Base-by-base conservation (phyloP, 2,797 vertebrate species). In the Amblyopsis hoosieri region DNA sequence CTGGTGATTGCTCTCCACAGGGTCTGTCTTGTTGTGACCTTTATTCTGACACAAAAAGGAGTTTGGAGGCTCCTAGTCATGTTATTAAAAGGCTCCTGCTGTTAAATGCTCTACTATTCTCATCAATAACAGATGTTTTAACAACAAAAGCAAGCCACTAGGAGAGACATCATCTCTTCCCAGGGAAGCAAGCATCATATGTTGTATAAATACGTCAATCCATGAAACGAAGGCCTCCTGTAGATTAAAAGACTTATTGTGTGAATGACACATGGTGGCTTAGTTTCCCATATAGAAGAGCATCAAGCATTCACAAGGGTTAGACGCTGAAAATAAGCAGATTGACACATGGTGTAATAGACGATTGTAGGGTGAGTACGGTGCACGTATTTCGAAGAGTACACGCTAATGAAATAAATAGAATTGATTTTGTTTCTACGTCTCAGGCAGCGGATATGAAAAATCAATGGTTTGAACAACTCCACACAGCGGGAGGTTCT, bases 41-140 rank as follows among this genome's bases (percentile, higher is more conserved):
- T 23, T 70, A 55, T 23, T 29, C 6, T 9, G 23, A 19, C 12
- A 49, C 11, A 15, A 37, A 5, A 29, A 3, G 23, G 50, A 68
- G 57, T 60, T 48, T 1, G 4, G 9, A 12, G 50, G 51, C 15
- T 57, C 13, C 2, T 5, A 54, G 66, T 75, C 76, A 54, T 54
- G 52, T 67, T 62, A 29, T 31, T 23, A 37, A 13, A 12, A n/a
- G 14, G 1, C 31, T 58, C 33, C n/a, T 19, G 51, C 58, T 49
- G 14, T 5, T 19, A 48, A n/a, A 48, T 83, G 74, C 49, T 77
- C 84, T 84, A 73, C 82, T 69, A 61, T 50, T 45, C 10, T 55
- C 50, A 73, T 67, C 12, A 52, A 48, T 73, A 73, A 80, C 76
- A 72, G 60, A 85, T 76, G 79, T 64, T 61, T 4, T 14, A 53